Percentiles rank a stretch among this genome's conserved stretches.
These are phyloP conservation scores for Vidua macroura DNA, from an alignment of 2,113 vertebrate species.

Conservation along the genomic window DNA sequence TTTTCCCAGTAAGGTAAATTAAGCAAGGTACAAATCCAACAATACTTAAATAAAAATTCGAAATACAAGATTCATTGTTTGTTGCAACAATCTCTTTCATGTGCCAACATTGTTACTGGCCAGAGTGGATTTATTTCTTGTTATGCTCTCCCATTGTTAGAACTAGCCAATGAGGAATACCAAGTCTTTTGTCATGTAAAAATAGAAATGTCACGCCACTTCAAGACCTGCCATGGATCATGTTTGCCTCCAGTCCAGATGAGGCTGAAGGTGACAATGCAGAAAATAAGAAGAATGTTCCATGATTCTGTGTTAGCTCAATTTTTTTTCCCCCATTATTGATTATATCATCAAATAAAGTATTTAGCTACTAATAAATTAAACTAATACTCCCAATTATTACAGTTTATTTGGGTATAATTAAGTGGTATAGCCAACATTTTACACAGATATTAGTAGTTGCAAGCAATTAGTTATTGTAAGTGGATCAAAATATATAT, in stretches of 20 bases:
- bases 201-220: background rate
- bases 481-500: background rate
- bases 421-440: background rate
- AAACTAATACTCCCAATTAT: background rate
- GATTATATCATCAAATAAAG: background rate
- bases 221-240: background rate
- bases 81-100: background rate
- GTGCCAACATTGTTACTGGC: background rate
- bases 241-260: background rate
- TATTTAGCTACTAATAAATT: background rate
- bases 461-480: background rate
- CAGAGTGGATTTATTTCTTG: background rate
- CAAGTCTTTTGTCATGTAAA: background rate
- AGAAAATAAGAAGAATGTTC: background rate
- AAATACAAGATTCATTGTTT: background rate
- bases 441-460: background rate
- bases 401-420: background rate
- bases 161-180: background rate
- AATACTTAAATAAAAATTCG: background rate
- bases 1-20: background rate
- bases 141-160: background rate
- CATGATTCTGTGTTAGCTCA: background rate
- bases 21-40: background rate
- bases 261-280: background rate
- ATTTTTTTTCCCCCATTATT: background rate